These are phyloP conservation scores for Liopterus haemorrhoidalis DNA, from an alignment of 2,888 invertebrate species.

Conservation along the genomic window DNA sequence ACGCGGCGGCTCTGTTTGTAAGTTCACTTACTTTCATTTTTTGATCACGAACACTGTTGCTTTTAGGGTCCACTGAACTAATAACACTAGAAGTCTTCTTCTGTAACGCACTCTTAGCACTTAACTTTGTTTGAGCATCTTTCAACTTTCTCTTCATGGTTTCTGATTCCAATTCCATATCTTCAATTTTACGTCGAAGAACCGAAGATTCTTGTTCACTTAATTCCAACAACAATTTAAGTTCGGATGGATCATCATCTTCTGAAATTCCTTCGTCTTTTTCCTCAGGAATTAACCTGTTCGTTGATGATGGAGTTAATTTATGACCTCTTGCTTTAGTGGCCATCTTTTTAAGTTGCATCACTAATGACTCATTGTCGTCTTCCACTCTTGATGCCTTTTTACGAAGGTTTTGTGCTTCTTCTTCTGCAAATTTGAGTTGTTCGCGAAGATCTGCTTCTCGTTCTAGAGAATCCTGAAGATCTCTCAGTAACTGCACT, in stretches of 20 bases:
- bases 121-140: slow-evolving; percentile 68
- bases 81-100: slow-evolving; percentile 34
- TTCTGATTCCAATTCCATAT: slow-evolving; percentile 73
- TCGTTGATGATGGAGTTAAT: slow-evolving; percentile 60
- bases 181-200: slow-evolving; percentile 75
- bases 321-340: slow-evolving; percentile 73
- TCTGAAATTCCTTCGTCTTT: slow-evolving; percentile 70
- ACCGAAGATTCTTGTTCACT: slow-evolving; percentile 86
- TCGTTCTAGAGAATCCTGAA: slow-evolving; percentile 86
- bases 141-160: slow-evolving; percentile 67
- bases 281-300: slow-evolving; percentile 61
- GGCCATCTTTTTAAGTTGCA: slow-evolving; percentile 95
- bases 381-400: slow-evolving; percentile 90
- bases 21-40: slow-evolving; percentile 59
- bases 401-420: slow-evolving; percentile 82
- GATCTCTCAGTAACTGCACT: slow-evolving; percentile 73
- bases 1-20: too few species aligned
- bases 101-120: slow-evolving; percentile 43
- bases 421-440: slow-evolving; percentile 86
- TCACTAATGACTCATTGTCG: slow-evolving; percentile 92
- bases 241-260: slow-evolving; percentile 75
- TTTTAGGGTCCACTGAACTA: slow-evolving; percentile 42
- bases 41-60: slow-evolving; percentile 56
- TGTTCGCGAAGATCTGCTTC: slow-evolving; percentile 93
- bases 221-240: slow-evolving; percentile 77